Percentiles rank a stretch among this genome's conserved stretches.
These are phyloP conservation scores for Monarcha castaneiventris DNA, from an alignment of 2,113 vertebrate species.

Conservation along the genomic window DNA sequence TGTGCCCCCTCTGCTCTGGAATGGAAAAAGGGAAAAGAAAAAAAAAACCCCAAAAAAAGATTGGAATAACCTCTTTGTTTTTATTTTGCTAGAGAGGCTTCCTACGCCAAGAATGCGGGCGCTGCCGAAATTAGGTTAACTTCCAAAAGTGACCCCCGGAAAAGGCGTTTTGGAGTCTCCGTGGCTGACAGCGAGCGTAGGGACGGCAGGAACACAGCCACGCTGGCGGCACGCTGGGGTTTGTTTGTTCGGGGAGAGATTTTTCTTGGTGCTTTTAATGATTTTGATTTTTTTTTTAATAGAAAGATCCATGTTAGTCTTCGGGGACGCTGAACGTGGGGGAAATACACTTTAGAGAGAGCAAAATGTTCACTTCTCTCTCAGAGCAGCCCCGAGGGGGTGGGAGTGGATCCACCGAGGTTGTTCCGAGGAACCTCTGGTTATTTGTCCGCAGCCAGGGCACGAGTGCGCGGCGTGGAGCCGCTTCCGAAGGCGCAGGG, in stretches of 20 bases:
- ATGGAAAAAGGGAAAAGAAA: background rate
- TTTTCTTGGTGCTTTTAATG: background rate
- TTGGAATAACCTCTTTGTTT: background rate
- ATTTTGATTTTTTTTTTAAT: background rate
- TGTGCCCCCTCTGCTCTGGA: background rate
- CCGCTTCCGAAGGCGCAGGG: background rate
- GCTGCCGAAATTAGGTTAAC: background rate
- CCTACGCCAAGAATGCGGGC: background rate
- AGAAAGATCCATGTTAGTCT: fast-evolving
- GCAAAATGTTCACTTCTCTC: background rate
- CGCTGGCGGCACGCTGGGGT: fast-evolving
- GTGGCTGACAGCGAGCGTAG: background rate
- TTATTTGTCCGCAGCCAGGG: background rate
- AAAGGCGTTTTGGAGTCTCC: background rate
- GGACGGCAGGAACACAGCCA: background rate
- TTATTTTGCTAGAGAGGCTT: background rate
- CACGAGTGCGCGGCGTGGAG: background rate
- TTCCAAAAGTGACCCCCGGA: background rate
- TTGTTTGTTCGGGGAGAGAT: background rate
- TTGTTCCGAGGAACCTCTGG: background rate
- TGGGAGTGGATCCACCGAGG: background rate
- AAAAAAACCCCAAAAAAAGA: background rate
- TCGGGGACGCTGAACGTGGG: fast-evolving
- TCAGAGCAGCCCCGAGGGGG: background rate
- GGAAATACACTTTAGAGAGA: background rate